Evolutionary conservation across 2,113 vertebrate species (phyloP), one percentile per base, ranked within the genome.

Genomic region (Nothobranchius furzeri): DNA sequence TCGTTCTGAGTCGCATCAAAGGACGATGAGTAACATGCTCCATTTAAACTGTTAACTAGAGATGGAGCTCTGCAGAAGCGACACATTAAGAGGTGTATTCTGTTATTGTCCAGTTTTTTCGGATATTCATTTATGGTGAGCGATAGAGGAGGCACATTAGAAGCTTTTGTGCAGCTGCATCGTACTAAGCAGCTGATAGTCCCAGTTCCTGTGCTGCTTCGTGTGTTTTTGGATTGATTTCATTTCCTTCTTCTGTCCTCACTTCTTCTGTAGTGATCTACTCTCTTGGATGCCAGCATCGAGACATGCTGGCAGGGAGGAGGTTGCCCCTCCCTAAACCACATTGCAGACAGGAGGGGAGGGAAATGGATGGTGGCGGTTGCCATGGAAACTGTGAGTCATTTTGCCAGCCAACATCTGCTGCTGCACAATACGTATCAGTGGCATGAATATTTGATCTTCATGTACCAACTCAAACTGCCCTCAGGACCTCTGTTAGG

Each of bases 311-410:
- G 51, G 50, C 60, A 40, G 37, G 37, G 37, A 63, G 60, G 35
- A 63, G 60, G 35, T 47, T 20, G 17, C 56, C 75, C 68, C 62
- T 73, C 43, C 45, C 62, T 52, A 7, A 40, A 54, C 76, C 70
- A 59, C 62, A 85, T 61, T 66, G 62, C 30, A 61, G 57, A 49
- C 52, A 58, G 57, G 51, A 70, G 49, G 40, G 53, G 58, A 48
- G 15, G 52, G 64, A 35, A 37, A 48, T 24, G 72, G 79, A 78
- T 75, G 75, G 71, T 50, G 75, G 67, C 65, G 75, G 90, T 90
- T 88, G 68, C 84, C 82, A 89, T 91, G 87, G 90, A 90, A 90
- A 90, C 90, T 85, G 82, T 46, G 70, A 87, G 86, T 88, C 83
- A 87, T 78, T 83, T 85, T 61, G 47, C 68, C 47, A 15, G 60